These are phyloP conservation scores for Pachyuromys duprasi DNA, from an alignment of 2,797 vertebrate species.

Conservation along the genomic window DNA sequence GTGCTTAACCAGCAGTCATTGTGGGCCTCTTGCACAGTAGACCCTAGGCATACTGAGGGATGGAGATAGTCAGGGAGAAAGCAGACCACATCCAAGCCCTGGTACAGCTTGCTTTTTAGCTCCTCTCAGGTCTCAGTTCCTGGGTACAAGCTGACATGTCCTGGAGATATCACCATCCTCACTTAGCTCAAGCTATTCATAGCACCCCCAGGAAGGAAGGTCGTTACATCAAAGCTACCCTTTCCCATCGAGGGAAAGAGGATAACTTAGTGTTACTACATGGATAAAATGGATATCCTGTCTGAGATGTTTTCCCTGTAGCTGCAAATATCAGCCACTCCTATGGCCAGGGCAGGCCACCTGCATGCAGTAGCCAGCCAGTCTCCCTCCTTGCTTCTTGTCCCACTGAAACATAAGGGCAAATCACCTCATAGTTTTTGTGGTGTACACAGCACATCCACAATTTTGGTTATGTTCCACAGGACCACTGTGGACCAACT, in stretches of 20 bases:
- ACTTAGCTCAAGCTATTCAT: neutral
- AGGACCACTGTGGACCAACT: neutral
- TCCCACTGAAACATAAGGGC: neutral
- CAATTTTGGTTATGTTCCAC: neutral
- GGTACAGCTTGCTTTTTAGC: neutral
- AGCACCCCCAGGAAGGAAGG: neutral
- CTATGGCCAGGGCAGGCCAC: neutral
- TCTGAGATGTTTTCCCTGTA: neutral
- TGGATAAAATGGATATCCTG: neutral
- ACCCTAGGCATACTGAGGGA: accelerated
- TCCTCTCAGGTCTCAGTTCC: neutral
- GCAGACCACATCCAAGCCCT: neutral
- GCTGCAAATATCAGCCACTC: neutral
- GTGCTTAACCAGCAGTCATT: neutral
- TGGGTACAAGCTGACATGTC: neutral
- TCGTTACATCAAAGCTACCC: neutral
- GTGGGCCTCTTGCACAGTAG: neutral
- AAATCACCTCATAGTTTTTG: neutral
- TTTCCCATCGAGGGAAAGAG: neutral
- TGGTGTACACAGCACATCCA: neutral
- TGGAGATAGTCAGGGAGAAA: neutral
- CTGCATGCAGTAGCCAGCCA: too few relatives aligned
- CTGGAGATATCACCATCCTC: accelerated
- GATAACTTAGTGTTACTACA: neutral
- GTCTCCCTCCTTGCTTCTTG: neutral